Base-by-base conservation (phyloP, 2,113 vertebrate species). In the Xyrauchen texanus region DNA sequence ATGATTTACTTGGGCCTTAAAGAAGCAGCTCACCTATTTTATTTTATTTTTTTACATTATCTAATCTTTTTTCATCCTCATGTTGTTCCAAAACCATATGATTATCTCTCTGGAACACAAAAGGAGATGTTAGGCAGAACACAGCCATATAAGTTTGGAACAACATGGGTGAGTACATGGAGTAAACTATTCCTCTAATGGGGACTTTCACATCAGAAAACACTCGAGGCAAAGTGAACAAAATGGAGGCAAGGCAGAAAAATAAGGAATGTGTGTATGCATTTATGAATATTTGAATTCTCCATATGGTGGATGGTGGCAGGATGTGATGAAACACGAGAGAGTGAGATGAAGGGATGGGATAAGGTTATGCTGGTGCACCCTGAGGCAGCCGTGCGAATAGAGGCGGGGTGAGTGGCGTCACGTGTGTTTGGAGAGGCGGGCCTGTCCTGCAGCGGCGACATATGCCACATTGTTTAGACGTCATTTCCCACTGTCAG, bases 381-480 rank as follows among this genome's bases (percentile, higher is more conserved):
- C 88, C 86, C 87, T 83, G 89, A 86, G 87, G 86, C 84, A 86
- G 89, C 85, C 88, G 87, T 82, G 60, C 83, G 83, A 84, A 85
- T 90, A 88, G 88, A 89, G 87, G 87, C 79, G 87, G 88, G 86
- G 82, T 84, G 88, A 88, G 86, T 78, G 49, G 87, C 90, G 92
- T 91, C 90, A 90, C 86, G 86, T 88, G 91, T 90, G 89, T 89
- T 88, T 87, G 88, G 88, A 86, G 88, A 91, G 90, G 91, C 21
- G 21, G 21, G 21, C 1, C 21, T 34, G 21, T 34, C 21, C 21
- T 34, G 21, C 91, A 91, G 90, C 88, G 90, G 90, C 91, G 91
- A 92, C 91, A 93, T 91, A 93, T 92, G 91, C 89, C 91, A 90
- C 6, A 84, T 88, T 91, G 91, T 90, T 90, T 91, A 88, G 90